Base-by-base conservation (phyloP, 2,797 vertebrate genomes). In the Tolypeutes matacus region DNA sequence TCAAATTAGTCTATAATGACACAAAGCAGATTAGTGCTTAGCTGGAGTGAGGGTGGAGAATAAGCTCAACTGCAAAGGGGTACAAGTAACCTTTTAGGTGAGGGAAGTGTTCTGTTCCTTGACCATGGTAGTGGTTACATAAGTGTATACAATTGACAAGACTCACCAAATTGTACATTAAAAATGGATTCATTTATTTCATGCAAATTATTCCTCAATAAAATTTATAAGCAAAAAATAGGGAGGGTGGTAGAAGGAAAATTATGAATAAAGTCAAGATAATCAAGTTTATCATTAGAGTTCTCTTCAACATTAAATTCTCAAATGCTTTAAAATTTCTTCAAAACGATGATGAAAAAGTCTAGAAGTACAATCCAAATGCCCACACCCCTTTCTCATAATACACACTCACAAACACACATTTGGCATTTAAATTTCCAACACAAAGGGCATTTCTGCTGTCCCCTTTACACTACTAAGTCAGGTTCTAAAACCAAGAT, bases 351-450 rank as follows among this genome's bases (percentile, higher is more conserved):
- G 14, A 78, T 58, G 21, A 78, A 56, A n/a, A 29, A 58, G 46
- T 49, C 15, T 60, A 72, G 29, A 85, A 69, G n/a, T 36, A 29
- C 58, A 69, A 51, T 51, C 53, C 4, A 25, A 89, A 86, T 49
- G 7, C 18, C 64, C 8, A 46, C 46, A 46, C 82, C n/a, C 60
- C 9, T 53, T 29, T 67, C 14, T 77, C 12, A 23, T 29, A 15
- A 62, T 3, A 42, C 5, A 51, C 15, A 62, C 18, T 70, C 29
- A 58, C 42, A 73, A 2, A 36, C 2, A 31, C 36, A 58, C 15
- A n/a, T 8, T 29, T 25, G 23, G 2, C 31, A 88, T 53, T 95
- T 96, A 80, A 78, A 70, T 89, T 84, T 72, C 36, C 80, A 34
- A 65, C 49, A 10, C 42, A 72, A 87, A 77, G 56, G 21, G 1